Evolutionary conservation across 2,888 invertebrate species (phyloP).

Genomic region (Drosophila emarginata): DNA sequence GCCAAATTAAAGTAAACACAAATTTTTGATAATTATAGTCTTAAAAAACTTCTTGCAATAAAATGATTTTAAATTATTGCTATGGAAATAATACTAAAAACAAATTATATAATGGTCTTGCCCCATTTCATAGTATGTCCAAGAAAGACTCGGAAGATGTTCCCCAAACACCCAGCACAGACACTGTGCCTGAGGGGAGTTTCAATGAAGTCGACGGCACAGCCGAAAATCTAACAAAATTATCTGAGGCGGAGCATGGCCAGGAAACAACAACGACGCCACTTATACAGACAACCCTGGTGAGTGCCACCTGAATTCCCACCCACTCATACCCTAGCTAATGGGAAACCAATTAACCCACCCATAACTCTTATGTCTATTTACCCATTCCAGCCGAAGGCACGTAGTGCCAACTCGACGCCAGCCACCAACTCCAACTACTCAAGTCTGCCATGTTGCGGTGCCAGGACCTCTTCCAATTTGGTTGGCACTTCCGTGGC

Average conservation of each 20-base stretch:
- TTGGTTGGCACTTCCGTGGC: constrained; percentile 42
- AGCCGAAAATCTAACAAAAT: constrained; percentile 65
- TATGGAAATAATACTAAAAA: not conserved
- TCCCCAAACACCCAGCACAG: constrained; percentile 76
- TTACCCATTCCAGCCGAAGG: constrained; percentile 78
- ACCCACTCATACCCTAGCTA: constrained; percentile 12
- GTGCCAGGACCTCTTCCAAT: constrained; percentile 64
- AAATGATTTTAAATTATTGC: not conserved
- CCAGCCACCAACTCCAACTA: constrained; percentile 80
- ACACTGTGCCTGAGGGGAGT: constrained; percentile 71
- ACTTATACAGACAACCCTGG: constrained; percentile 87
- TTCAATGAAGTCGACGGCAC: constrained; percentile 75
- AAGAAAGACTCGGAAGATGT: constrained; percentile 79
- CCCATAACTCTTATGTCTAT: constrained; percentile 5
- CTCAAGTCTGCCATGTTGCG: constrained; percentile 82
- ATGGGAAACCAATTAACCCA: constrained; percentile 56
- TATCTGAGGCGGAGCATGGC: constrained; percentile 60
- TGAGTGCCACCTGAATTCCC: constrained; percentile 82
- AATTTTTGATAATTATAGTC: not conserved
- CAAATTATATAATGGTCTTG: not conserved
- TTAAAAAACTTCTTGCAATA: not conserved
- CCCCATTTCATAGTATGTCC: constrained; percentile 59
- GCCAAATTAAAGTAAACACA: not conserved
- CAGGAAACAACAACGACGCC: constrained; percentile 63
- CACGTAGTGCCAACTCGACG: constrained; percentile 71